Conservation (phyloP, 2,888 invertebrate genomes). For the Rhingia campestris region DNA sequence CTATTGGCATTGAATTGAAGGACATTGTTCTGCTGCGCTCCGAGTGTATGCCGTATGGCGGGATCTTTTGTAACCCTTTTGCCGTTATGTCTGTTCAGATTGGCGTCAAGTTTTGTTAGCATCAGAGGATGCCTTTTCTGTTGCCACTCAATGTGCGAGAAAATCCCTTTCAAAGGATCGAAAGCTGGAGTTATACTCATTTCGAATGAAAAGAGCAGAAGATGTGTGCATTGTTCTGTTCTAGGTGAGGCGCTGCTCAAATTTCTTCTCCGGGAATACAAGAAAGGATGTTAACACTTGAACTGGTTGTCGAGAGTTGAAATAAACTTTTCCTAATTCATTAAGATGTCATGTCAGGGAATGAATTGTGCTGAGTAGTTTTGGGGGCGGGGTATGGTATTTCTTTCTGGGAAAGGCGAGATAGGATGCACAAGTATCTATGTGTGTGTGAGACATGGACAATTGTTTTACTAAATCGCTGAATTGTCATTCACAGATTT, state of each 20-base stretch:
- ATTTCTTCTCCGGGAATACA: conserved; percentile 18
- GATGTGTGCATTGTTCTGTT: conserved; percentile 13
- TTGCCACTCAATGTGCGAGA: conserved; percentile 21
- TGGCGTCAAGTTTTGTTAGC: conserved; percentile 59
- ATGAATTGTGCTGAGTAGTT: conserved; percentile 42
- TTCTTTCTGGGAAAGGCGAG: neutral
- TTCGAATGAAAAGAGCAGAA: neutral
- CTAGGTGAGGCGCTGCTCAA: conserved; percentile 16
- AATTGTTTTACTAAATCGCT: conserved; percentile 36
- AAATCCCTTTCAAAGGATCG: conserved; percentile 50
- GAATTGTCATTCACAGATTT: conserved; percentile 38
- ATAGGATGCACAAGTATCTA: conserved; percentile 16
- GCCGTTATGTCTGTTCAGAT: conserved; percentile 49
- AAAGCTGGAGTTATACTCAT: conserved; percentile 44
- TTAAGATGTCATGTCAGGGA: conserved; percentile 50
- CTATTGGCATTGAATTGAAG: conserved; percentile 5
- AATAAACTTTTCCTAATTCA: conserved; percentile 55
- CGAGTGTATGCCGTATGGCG: conserved; percentile 18
- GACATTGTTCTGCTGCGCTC: conserved; percentile 16
- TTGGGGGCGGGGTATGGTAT: conserved; percentile 1
- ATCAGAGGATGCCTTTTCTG: conserved; percentile 33
- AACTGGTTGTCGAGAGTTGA: conserved; percentile 34
- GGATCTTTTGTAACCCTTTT: conserved; percentile 61
- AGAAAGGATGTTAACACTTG: conserved; percentile 59
- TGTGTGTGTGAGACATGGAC: conserved; percentile 26